Conservation (phyloP, 2,113 vertebrate genomes). For the Gymnogyps californianus region DNA sequence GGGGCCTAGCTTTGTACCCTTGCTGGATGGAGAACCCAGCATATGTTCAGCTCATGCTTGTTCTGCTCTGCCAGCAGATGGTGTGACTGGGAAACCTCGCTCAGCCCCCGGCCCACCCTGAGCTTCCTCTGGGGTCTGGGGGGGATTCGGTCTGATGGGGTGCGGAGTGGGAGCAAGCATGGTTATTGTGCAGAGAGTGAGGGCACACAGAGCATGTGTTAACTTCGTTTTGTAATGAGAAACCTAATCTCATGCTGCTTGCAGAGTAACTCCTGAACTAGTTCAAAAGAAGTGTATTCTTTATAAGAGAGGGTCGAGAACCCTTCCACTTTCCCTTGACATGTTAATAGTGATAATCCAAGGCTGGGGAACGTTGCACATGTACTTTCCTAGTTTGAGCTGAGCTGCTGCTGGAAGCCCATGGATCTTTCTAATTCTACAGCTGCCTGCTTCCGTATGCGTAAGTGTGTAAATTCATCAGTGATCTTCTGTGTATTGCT, state of each 20-base stretch:
- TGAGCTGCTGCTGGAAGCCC: not conserved
- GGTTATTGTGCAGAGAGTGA: too few species aligned
- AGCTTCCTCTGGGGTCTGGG: not conserved
- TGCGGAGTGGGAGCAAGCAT: rapidly evolving
- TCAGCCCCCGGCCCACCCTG: not conserved
- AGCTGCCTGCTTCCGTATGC: not conserved
- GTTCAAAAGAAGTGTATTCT: not conserved
- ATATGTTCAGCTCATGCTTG: not conserved
- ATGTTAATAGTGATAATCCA: not conserved
- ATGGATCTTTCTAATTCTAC: not conserved
- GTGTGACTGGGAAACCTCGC: not conserved
- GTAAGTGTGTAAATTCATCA: not conserved
- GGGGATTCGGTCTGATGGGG: rapidly evolving
- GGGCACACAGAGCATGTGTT: not conserved
- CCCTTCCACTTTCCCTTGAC: not conserved
- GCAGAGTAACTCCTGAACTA: not conserved
- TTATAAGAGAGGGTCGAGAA: not conserved
- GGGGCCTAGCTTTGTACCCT: not conserved
- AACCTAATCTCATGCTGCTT: not conserved
- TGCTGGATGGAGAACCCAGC: not conserved
- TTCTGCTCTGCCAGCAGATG: not conserved
- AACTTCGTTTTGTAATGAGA: not conserved
- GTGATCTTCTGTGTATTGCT: not conserved
- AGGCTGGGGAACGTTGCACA: not conserved
- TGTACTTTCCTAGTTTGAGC: not conserved